These are phyloP conservation scores for Drosophila paranaensis DNA, from an alignment of 2,888 invertebrate species.

Conservation along the genomic window DNA sequence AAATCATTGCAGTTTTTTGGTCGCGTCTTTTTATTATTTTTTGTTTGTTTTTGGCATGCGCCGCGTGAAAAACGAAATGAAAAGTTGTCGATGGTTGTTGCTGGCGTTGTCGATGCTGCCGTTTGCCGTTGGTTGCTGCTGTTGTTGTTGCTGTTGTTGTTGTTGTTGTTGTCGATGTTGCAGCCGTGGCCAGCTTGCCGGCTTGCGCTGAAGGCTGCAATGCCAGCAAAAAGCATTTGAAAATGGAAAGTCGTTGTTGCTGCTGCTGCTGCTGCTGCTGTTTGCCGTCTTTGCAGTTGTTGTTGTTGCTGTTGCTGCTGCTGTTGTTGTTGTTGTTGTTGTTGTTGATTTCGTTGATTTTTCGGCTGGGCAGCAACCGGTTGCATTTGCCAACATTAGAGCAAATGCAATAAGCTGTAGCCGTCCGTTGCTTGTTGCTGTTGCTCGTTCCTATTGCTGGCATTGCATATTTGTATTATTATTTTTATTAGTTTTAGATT, in stretches of 20 bases:
- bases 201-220: constrained; percentile 55
- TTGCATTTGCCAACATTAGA: constrained; percentile 58
- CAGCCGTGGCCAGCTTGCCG: constrained; percentile 32
- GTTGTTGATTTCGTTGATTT: constrained; percentile 41
- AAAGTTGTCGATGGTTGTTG: constrained; percentile 73
- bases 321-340: constrained; percentile 19
- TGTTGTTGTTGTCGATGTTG: constrained; percentile 34
- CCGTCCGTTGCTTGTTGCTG: constrained; percentile 8
- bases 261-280: constrained; percentile 19
- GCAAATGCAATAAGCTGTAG: constrained; percentile 49
- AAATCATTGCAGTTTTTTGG: constrained; percentile 51
- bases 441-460: constrained; percentile 28
- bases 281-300: constrained; percentile 30
- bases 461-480: constrained; percentile 48
- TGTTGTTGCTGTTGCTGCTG: not conserved
- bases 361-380: constrained; percentile 71
- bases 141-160: constrained; percentile 14
- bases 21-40: constrained; percentile 20
- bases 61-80: constrained; percentile 63
- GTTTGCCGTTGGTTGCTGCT: constrained; percentile 27
- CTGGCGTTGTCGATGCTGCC: constrained; percentile 31
- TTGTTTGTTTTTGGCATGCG: constrained; percentile 46
- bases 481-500: constrained; percentile 73
- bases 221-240: constrained; percentile 74
- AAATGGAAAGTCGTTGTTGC: constrained; percentile 74